Base-by-base conservation (phyloP, 1,140 invertebrate species). In the Rhopalosiphum maidis region DNA sequence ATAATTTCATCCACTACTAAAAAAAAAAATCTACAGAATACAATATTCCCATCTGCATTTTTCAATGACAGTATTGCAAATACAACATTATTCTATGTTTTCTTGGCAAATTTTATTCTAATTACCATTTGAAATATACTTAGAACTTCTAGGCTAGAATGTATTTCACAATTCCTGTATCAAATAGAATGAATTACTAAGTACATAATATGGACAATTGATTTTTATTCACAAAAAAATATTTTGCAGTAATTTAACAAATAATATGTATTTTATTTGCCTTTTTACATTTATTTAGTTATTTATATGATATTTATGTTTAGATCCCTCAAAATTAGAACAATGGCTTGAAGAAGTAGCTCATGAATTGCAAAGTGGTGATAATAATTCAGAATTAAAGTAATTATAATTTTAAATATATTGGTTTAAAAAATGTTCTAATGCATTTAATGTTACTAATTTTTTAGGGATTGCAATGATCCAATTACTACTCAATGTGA, bases 291-390 rank as follows among this genome's bases (percentile, higher is more conserved):
- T n/a, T 77, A 91, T 25, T 37, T 30, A 91, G n/a, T 22, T 8
- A 46, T 91, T 77, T n/a, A 23, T 21, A n/a, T 21, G 1, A 77
- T 48, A 46, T 25, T 68, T 91, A 77, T 15, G 68, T 91, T 91
- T 35, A 91, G 90, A 91, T 41, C n/a, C 60, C 11, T 91, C 90
- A 83, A 83, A 91, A 8, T 35, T 83, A 48, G 68, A 91, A 77
- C 82, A 91, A 82, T 91, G 90, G 90, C 43, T 91, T 23, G 46
- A 91, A 77, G 46, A 77, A 82, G 60, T 83, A 48, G 41, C 60
- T 83, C 2, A 91, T 22, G 90, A 91, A 48, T 91, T 91, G 25
- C 18, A 91, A 91, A 91, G 22, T 41, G n/a, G 41, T 82, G 43
- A 91, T 48, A 48, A 77, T 82, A 91, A 82, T 37, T 60, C 25